Evolutionary conservation across 2,797 vertebrate species (phyloP).

Genomic region (Myotis vivesi): DNA sequence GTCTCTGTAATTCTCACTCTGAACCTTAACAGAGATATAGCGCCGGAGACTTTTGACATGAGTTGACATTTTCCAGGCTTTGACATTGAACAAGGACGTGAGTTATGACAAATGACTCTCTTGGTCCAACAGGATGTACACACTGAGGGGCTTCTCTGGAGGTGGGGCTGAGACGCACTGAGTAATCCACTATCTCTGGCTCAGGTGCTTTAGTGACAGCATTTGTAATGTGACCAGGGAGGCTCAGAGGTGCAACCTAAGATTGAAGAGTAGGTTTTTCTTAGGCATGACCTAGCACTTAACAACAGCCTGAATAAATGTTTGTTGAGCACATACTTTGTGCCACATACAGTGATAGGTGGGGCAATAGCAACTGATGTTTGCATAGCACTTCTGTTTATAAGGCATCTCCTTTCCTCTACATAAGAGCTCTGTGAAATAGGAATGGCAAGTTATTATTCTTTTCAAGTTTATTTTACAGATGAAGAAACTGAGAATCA

Average conservation of each 20-base stretch:
- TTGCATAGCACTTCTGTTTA: background rate
- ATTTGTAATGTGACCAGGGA: background rate
- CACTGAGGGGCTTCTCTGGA: background rate
- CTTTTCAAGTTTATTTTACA: background rate
- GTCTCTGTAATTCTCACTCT: constrained; percentile 21
- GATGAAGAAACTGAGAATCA: background rate
- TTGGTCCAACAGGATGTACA: background rate
- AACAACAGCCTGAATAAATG: background rate
- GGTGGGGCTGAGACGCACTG: background rate
- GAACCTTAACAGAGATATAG: background rate
- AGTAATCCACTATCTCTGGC: background rate
- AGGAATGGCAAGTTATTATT: background rate
- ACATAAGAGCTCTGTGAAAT: background rate
- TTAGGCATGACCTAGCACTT: background rate
- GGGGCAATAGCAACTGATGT: background rate
- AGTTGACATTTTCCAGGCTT: constrained; percentile 8
- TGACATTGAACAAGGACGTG: constrained; percentile 13
- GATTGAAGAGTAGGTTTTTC: background rate
- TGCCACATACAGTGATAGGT: background rate
- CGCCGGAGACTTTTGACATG: background rate
- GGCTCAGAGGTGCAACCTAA: background rate
- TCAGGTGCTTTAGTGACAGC: background rate
- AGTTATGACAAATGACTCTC: background rate
- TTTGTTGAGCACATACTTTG: background rate
- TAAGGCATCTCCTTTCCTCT: background rate